phyloP scores from a whole-genome alignment of 2,113 vertebrate species.

The Rhinoderma darwinii region DNA sequence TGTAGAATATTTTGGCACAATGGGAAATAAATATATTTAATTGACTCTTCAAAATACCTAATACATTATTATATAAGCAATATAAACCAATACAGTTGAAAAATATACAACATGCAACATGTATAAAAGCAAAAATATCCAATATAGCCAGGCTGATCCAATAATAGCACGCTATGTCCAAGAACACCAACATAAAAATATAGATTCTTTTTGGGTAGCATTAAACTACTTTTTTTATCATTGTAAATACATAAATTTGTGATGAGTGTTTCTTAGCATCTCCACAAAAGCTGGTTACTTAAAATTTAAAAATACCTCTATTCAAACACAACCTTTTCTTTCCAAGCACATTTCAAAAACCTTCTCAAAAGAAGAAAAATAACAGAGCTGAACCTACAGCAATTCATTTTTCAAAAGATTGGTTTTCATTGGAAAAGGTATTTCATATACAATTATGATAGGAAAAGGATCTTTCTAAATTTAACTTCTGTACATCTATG shows the following conservation, averaged over 20 bases:
- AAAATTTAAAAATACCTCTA: constrained; percentile 3
- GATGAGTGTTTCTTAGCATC: neutral
- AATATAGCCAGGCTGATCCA: neutral
- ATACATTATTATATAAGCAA: neutral
- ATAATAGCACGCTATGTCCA: neutral
- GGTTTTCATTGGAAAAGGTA: constrained; percentile 26
- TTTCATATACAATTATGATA: constrained; percentile 8
- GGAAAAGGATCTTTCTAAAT: constrained; percentile 39
- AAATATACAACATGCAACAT: neutral
- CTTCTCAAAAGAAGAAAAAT: neutral
- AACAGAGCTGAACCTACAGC: constrained; percentile 8
- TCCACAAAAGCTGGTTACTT: constrained; percentile 21
- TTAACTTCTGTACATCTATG: constrained; percentile 31
- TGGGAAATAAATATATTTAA: no score
- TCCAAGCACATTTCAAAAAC: neutral
- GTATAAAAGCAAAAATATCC: neutral
- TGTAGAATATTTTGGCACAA: no score
- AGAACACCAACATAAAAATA: neutral
- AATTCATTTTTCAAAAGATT: constrained; percentile 44
- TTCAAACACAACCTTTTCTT: constrained; percentile 15
- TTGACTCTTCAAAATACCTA: no score
- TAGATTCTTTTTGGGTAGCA: neutral
- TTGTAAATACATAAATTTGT: neutral
- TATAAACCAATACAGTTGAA: neutral
- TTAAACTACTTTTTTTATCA: neutral